Evolutionary conservation across 2,113 vertebrate genomes (phyloP), one percentile per base, ranked within the genome.

Genomic region (Tragelaphus strepsiceros): DNA sequence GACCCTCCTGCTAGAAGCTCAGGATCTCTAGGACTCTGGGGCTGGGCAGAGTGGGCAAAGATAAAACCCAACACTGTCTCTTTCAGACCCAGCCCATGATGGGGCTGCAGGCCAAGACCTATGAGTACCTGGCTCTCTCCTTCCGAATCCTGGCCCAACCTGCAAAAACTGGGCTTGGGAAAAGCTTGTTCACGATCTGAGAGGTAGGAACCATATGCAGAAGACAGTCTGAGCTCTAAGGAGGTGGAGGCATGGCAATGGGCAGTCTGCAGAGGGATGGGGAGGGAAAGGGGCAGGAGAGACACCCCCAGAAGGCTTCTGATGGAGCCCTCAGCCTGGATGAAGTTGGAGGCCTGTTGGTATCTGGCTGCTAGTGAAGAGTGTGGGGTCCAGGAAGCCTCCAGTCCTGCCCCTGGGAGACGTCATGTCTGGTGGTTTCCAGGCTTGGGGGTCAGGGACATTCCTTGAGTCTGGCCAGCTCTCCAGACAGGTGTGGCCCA

Each of bases 101-200:
- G 14, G 28, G n/a, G 19, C 74, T 81, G 21, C 64, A 77, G 26
- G 54, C 46, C 53, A 56, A 58, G 24, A n/a, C 39, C 39, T 71
- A 8, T 15, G 35, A 7, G 32, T 28, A 9, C 49, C 59, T 82
- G 59, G 24, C 22, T 39, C 15, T 28, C 13, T 26, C 5, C 46
- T 32, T 13, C 43, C 51, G 26, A 19, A 30, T 64, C 49, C 32
- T 35, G 49, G 32, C 67, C 32, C 67, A 53, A 2, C 26, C 46
- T 78, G 54, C 51, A 71, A 71, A 87, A 95, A 78, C 11, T 49
- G 51, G 28, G 53, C 54, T 94, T 86, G n/a, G 39, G 84, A 92
- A 85, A 82, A 35, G 46, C 67, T 85, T 1, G 0, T 62, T 49
- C 30, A n/a, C 3, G 46, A 22, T 58, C 96, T 81, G 35, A 82